Percentiles rank a stretch among this genome's conserved stretches.
Conservation (phyloP, 1,140 invertebrate species). For the Lerema accius region DNA sequence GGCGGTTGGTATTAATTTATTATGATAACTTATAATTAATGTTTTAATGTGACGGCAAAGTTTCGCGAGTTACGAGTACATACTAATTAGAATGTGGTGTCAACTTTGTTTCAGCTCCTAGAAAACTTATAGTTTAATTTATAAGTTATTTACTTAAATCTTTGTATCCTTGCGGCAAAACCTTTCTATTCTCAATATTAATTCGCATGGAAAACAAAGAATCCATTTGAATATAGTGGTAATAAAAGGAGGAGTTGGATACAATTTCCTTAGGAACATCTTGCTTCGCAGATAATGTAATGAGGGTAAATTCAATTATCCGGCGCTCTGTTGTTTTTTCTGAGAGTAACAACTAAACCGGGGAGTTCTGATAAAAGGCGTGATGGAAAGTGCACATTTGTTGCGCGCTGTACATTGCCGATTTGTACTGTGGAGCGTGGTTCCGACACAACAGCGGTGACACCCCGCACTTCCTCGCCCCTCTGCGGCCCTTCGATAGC, state of each 20-base stretch:
- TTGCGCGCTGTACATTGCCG: slow-evolving; percentile 71
- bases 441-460: slow-evolving; percentile 54
- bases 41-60: no score
- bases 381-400: slow-evolving; percentile 74
- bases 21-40: no score
- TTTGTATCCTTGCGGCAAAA: no score
- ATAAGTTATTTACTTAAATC: no score
- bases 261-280: slow-evolving; percentile 60
- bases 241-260: slow-evolving; percentile 49
- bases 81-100: no score
- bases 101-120: no score
- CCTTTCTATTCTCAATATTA: no score
- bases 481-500: slow-evolving; percentile 55
- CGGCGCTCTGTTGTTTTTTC: slow-evolving; percentile 67
- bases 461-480: slow-evolving; percentile 40
- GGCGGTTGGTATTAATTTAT: no score
- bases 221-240: slow-evolving; percentile 35
- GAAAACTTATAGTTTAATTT: no score
- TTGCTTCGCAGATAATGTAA: slow-evolving; percentile 76
- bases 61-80: no score
- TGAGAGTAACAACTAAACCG: slow-evolving; percentile 41
- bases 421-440: slow-evolving; percentile 69
- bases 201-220: slow-evolving; percentile 35
- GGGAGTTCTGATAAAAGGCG: slow-evolving; percentile 64
- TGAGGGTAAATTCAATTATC: slow-evolving; percentile 78